Conservation (phyloP, 2,113 vertebrate genomes). For the Castor canadensis region DNA sequence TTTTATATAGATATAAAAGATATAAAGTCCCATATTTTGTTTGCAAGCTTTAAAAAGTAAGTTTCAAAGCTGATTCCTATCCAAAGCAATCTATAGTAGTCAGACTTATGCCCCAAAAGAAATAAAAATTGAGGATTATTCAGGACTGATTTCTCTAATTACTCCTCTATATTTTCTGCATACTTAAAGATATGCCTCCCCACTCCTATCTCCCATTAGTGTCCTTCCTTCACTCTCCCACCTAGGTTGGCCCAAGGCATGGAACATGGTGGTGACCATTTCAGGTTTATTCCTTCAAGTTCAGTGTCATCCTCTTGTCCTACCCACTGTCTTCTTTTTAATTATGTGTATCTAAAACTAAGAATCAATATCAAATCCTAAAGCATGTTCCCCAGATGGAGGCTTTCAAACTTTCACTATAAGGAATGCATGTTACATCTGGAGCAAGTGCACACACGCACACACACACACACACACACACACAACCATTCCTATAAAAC, state of each 20-base stretch:
- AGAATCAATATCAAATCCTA: background rate
- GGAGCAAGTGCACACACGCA: background rate
- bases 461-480: background rate
- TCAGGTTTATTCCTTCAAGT: background rate
- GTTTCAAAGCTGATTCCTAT: slow-evolving; percentile 10
- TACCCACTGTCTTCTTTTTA: background rate
- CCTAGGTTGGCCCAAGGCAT: background rate
- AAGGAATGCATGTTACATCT: background rate
- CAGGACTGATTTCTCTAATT: background rate
- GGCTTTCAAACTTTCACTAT: background rate
- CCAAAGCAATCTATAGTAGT: background rate
- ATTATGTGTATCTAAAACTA: background rate
- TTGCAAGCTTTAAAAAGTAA: background rate
- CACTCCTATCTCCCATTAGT: background rate
- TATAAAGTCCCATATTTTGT: background rate
- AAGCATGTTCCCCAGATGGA: background rate
- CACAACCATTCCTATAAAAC: background rate
- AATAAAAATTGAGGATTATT: background rate
- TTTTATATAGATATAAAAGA: background rate
- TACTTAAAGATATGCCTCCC: background rate
- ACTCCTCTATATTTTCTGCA: background rate
- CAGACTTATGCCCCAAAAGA: background rate
- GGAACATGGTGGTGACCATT: background rate
- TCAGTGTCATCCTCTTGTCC: background rate
- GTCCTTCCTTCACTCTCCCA: background rate